phyloP scores from a whole-genome alignment of 2,113 vertebrate species.

The Lycocorax pyrrhopterus region DNA sequence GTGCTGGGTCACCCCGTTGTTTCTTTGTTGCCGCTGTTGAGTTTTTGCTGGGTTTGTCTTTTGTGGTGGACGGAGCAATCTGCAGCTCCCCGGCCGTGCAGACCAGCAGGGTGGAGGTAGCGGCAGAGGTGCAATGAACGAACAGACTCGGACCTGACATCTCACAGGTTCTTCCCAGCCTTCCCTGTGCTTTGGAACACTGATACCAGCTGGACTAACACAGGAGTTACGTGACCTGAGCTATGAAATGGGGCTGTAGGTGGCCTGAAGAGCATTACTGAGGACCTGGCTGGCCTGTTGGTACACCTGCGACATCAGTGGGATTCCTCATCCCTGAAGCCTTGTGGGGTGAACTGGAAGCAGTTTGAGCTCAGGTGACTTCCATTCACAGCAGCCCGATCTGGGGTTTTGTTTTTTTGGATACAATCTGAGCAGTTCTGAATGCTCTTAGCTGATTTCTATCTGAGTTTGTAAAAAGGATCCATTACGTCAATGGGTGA shows the following conservation, averaged over 20 bases:
- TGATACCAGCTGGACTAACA: accelerated
- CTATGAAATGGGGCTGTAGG: not conserved
- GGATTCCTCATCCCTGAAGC: not conserved
- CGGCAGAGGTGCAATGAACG: accelerated
- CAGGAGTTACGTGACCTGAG: not conserved
- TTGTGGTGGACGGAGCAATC: not conserved
- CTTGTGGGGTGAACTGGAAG: not conserved
- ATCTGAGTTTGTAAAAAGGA: conserved; percentile 18
- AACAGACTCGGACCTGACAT: not conserved
- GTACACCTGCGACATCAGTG: not conserved
- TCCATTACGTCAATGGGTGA: conserved; percentile 29
- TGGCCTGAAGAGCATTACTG: not conserved
- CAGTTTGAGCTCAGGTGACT: not conserved
- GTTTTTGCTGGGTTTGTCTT: conserved; percentile 26
- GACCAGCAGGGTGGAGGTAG: not conserved
- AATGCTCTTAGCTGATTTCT: conserved; percentile 36
- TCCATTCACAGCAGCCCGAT: not conserved
- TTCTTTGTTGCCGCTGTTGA: conserved; percentile 16
- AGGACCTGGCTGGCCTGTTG: not conserved
- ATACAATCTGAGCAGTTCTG: conserved; percentile 1
- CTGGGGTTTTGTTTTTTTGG: not conserved
- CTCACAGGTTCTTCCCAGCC: not conserved
- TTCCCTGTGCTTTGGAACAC: not conserved
- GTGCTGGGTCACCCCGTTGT: not conserved
- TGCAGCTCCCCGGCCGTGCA: not conserved